A percentile compares a stretch with the other conserved stretches of the same genome.
Conservation (phyloP, 2,797 vertebrate genomes). For the Tenualosa ilisha region DNA sequence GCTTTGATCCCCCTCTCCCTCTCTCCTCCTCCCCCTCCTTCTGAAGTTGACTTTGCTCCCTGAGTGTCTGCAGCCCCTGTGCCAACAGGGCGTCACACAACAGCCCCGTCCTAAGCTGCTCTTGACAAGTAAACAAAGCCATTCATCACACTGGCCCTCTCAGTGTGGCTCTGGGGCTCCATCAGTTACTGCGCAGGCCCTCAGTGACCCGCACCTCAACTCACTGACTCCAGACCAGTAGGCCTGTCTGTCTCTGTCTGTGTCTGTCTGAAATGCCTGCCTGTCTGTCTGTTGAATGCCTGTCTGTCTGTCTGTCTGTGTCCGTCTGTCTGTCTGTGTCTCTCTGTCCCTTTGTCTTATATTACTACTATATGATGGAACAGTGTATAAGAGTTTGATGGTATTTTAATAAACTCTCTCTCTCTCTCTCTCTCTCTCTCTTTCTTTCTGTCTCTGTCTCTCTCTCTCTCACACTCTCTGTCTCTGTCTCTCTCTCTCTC, state of each 20-base stretch:
- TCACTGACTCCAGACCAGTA: not conserved
- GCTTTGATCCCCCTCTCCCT: not conserved
- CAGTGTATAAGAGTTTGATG: not conserved
- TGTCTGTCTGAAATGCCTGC: not conserved
- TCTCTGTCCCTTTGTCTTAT: not conserved
- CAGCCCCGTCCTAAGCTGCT: slow-evolving; percentile 6
- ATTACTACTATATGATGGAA: not conserved
- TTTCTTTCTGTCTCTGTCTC: not conserved
- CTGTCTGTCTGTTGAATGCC: not conserved
- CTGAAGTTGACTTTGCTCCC: not conserved
- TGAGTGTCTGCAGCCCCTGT: too few relatives aligned
- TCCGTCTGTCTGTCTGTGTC: not conserved
- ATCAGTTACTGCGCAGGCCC: not conserved
- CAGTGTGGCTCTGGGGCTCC: not conserved
- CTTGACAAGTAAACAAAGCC: slow-evolving; percentile 44
- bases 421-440: not conserved
- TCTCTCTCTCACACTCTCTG: too few relatives aligned
- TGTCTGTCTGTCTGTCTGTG: not conserved
- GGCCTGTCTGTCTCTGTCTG: not conserved
- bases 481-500: not conserved
- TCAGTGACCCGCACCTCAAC: not conserved
- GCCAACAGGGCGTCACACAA: slow-evolving; percentile 37
- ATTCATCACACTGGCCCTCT: not conserved
- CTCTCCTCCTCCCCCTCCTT: not conserved
- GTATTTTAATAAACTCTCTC: not conserved